Conservation (phyloP, 2,113 vertebrate species). For the Laterallus jamaicensis region DNA sequence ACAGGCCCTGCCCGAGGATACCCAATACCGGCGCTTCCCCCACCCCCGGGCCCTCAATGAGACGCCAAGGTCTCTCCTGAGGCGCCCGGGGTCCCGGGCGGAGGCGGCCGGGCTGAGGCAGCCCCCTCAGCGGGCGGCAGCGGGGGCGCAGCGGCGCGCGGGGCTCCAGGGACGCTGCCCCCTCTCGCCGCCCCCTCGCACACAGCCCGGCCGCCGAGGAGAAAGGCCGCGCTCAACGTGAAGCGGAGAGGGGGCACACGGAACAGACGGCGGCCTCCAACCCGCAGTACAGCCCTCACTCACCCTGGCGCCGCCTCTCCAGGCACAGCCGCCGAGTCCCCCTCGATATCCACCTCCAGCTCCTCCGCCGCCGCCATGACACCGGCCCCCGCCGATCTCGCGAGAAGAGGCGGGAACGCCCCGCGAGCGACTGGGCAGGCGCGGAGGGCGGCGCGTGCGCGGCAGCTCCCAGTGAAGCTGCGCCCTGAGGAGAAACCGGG, state of each 20-base stretch:
- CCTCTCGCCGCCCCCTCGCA: not conserved
- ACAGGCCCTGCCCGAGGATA: accelerated
- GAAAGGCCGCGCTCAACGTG: too few relatives aligned
- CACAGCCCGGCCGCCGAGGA: accelerated
- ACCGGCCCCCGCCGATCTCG: not conserved
- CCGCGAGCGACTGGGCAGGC: not conserved
- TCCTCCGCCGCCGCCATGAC: constrained; percentile 77
- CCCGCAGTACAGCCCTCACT: not conserved
- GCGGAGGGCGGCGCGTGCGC: not conserved
- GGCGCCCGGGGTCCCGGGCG: not conserved
- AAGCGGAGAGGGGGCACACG: too few relatives aligned
- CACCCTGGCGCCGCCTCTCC: constrained; percentile 60
- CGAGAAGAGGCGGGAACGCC: not conserved
- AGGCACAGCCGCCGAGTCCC: constrained; percentile 74
- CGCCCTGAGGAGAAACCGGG: not conserved
- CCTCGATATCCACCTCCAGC: constrained; percentile 90
- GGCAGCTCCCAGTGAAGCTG: not conserved
- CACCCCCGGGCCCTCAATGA: not conserved
- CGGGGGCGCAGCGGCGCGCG: not conserved
- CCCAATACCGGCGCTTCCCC: not conserved
- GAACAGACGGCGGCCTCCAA: too few relatives aligned
- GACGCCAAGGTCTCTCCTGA: not conserved
- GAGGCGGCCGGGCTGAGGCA: not conserved
- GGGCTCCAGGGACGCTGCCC: not conserved
- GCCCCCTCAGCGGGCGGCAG: not conserved